Evolutionary conservation across 2,797 vertebrate species (phyloP), one percentile per base, ranked within the genome.

Genomic region (Chiroxiphia lanceolata): DNA sequence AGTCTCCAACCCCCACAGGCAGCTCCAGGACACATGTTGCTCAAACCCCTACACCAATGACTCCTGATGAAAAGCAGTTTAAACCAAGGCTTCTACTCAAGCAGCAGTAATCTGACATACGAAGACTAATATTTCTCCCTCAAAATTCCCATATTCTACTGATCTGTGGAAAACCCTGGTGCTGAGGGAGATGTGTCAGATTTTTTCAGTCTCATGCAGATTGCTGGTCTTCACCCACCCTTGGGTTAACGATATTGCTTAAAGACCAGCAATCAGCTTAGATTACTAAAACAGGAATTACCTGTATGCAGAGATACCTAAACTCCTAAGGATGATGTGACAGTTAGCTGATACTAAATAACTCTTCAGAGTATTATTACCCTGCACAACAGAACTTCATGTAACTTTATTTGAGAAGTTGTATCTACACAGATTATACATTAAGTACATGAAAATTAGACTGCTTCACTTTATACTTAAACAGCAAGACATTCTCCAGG

Each of bases 351-450:
- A 56, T 6, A 50, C 11, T 31, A 89, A 95, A 7, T 56, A 60
- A 93, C 19, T 67, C 89, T 42, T 29, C 8, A 36, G 20, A 84
- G 8, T 48, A 18, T 56, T 90, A 84, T 45, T 93, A 92, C 94
- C 87, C 94, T 93, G 64, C 86, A 94, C 95, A 96, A 95, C 89
- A 95, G 93, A 97, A 95, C 83, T 77, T 68, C 44, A 36, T 22
- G 36, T 81, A 42, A 33, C 16, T 97, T 95, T 96, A 96, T 97
- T 95, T 75, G 27, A 85, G 13, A 67, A 87, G 42, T 29, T 87
- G 63, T 85, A 90, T 90, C 96, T 84, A 79, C 79, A 88, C 25
- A 96, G 59, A 94, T 90, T 90, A 95, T 93, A 94, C 63, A 82
- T 69, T 50, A 84, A 65, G 51, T 56, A 59, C 67, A 83, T 33